Evolutionary conservation across 2,113 vertebrate species (phyloP).

Genomic region (Poecilia latipinna): DNA sequence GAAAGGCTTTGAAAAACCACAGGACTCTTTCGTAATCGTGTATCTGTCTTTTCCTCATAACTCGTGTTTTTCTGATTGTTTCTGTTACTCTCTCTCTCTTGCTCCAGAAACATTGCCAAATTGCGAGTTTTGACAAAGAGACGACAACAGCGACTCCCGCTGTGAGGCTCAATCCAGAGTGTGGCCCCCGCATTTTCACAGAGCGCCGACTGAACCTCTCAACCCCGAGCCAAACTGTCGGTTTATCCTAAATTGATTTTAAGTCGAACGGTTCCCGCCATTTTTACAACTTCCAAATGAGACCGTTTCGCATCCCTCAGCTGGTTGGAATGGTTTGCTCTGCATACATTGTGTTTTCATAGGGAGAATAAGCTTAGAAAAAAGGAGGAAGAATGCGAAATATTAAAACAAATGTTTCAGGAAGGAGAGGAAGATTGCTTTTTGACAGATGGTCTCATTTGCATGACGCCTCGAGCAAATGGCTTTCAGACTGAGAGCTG

Average conservation of each 20-base stretch:
- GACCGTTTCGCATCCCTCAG: neutral
- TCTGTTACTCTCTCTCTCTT: neutral
- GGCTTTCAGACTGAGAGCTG: constrained; percentile 19
- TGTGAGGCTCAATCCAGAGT: constrained; percentile 13
- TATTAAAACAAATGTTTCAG: constrained; percentile 25
- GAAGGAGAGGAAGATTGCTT: constrained; percentile 9
- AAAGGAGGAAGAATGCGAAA: neutral
- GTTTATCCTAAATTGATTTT: constrained; percentile 9
- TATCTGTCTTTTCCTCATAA: neutral
- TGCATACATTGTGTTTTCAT: neutral
- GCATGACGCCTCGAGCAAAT: constrained; percentile 23
- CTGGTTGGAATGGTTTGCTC: neutral
- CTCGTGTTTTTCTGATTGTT: neutral
- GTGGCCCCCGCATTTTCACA: constrained; percentile 9
- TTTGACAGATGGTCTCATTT: constrained; percentile 38
- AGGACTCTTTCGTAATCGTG: neutral
- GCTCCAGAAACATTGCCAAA: constrained; percentile 1
- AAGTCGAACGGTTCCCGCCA: neutral
- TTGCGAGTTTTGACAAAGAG: constrained; percentile 4
- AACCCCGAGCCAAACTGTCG: neutral
- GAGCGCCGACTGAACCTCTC: neutral
- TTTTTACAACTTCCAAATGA: constrained; percentile 14
- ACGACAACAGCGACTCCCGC: constrained; percentile 32
- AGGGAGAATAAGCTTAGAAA: neutral
- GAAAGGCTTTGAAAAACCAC: neutral